Evolutionary conservation across 1,140 invertebrate species (phyloP), one percentile per base, ranked within the genome.

Genomic region (Bombyx mandarina): DNA sequence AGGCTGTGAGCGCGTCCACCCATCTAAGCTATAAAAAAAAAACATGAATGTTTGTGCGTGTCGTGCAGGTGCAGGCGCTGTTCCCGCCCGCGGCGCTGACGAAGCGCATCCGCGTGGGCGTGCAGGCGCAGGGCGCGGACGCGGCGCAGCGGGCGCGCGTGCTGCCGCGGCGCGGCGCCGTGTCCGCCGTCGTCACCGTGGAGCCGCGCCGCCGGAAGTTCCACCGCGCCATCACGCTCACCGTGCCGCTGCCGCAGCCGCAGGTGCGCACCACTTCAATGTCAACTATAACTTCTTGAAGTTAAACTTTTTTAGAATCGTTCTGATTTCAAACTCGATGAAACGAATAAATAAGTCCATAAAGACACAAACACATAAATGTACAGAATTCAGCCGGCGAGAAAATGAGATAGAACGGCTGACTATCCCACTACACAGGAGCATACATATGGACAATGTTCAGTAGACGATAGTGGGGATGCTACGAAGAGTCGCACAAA

Each of bases 151-250:
- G 96, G 42, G 90, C 93, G 1, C 96, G 97, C 73, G 86, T 97
- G 57, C 90, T 98, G 63, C 97, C 97, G 48, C 87, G 90, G 9
- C 97, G 97, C 81, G 92, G 95, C 58, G 95, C 98, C 5, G 97
- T 96, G 6, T 97, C 96, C 57, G 97, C 97, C 26, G 97, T 99
- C 58, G 95, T 99, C n/a, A 99, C 97, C 0, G 96, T 99, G 10
- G 97, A 99, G 88, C 98, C 98, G 18, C 86, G 98, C 43, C 89
- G 97, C 62, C 88, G 97, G 60, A 99, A 99, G 89, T 99, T 99
- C 92, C 97, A 99, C 85, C 97, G 98, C 87, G 94, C 94, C 45
- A 99, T 99, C 74, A 98, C 96, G 62, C 90, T 99, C 63, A 98
- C 96, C 46, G 97, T 98, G 77, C 98, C 98, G 9, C 92, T 98